A percentile compares a stretch with the other conserved stretches of the same genome.
Conservation (phyloP, 30 jellyfish, hydroid and myxozoan species). For the Turritopsis rubra region DNA sequence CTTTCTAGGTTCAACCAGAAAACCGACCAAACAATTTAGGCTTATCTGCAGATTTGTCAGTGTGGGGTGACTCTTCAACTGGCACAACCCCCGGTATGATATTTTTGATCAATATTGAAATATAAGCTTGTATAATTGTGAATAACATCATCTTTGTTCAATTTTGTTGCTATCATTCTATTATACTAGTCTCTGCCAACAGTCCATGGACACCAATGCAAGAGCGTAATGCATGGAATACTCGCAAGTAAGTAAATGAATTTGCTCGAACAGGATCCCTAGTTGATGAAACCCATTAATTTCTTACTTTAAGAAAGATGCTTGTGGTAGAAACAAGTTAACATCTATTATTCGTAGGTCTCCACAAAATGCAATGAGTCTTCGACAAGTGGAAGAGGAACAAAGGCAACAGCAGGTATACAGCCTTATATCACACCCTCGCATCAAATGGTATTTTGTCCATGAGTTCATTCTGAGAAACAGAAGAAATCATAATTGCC, state of each 20-base stretch:
- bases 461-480: too few relatives aligned
- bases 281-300: too few relatives aligned
- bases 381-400: constrained; percentile 32
- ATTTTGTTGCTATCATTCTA: too few relatives aligned
- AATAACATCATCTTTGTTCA: too few relatives aligned
- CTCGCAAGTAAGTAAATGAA: constrained; percentile 7
- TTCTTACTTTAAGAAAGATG: too few relatives aligned
- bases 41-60: constrained; percentile 59
- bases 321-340: too few relatives aligned
- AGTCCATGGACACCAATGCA: constrained; percentile 62
- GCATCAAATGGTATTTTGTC: too few relatives aligned
- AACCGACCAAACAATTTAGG: constrained; percentile 58
- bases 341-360: background rate
- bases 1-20: constrained; percentile 9
- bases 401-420: constrained; percentile 23
- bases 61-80: constrained; percentile 79
- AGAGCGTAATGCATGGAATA: constrained; percentile 8
- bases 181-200: constrained; percentile 37
- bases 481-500: too few relatives aligned
- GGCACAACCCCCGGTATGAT: constrained; percentile 65
- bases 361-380: constrained; percentile 27
- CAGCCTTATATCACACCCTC: background rate
- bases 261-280: background rate
- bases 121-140: background rate
- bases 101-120: background rate